Evolutionary conservation across 1,140 invertebrate species (phyloP), one percentile per base, ranked within the genome.

Genomic region (Mya arenaria): DNA sequence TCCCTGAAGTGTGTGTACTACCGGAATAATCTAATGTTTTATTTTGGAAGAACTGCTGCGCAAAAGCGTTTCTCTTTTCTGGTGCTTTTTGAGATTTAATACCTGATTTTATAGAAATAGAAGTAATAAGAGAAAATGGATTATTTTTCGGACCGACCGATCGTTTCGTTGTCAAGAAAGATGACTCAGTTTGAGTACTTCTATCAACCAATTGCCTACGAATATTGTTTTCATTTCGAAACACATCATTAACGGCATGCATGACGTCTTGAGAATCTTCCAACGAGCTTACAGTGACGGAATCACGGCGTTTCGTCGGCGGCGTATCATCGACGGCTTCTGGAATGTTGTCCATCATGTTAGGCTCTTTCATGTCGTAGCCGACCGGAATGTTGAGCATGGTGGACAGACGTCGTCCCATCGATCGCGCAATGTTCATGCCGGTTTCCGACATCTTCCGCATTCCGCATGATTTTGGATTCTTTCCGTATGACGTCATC

Each of bases 231-330:
- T 30, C 10, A 3, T 13, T 32, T n/a, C 39, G 36, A 4, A 28
- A n/a, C n/a, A n/a, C 3, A 36, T 34, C 37, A 17, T 3, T 36
- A 15, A 19, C 28, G 8, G 32, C 62, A 32, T 65, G 13, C 6
- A 30, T 34, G 36, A 65, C n/a, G 25, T 0, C 25, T 55, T 72
- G 34, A 28, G 0, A 19, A 34, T 58, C 48, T 37, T 10, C 37
- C n/a, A n/a, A n/a, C n/a, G 41, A 23, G 48, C 77, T 80, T 80
- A 80, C 77, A 13, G 77, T 80, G 32, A 80, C 77, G 17, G 65
- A 80, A 56, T 80, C 77, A 17, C 77, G 77, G 13, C 77, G 4
- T 44, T 41, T 80, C 10, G 37, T 60, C 23, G 41, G 25, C 28
- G 77, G 77, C 23, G 77, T 41, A 10, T 39, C 25, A 6, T 69